These are phyloP conservation scores for Hylaeus anthracinus DNA, from an alignment of 1,140 invertebrate genomes.

Conservation along the genomic window DNA sequence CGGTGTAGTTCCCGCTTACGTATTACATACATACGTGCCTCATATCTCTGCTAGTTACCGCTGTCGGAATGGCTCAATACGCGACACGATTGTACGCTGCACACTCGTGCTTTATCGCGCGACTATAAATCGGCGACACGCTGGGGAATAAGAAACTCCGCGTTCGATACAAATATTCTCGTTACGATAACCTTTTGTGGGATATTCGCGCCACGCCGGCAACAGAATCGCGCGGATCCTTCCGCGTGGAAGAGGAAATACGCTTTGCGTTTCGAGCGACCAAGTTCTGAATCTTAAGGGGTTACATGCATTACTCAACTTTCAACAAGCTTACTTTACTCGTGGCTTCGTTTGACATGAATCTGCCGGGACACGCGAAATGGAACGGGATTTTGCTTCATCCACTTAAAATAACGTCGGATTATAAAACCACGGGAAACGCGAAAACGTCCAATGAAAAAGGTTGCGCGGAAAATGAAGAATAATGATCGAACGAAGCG, in stretches of 20 bases:
- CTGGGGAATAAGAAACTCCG: slow-evolving; percentile 21
- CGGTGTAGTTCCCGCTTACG: slow-evolving; percentile 43
- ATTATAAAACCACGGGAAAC: slow-evolving; percentile 5
- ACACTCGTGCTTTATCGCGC: slow-evolving; percentile 30
- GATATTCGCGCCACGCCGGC: not conserved
- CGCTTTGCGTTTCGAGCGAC: too few species aligned
- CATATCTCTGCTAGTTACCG: slow-evolving; percentile 27
- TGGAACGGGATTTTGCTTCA: not conserved
- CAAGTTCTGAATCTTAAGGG: too few species aligned
- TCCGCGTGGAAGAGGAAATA: too few species aligned
- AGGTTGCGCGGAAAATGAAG: not conserved
- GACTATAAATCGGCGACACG: not conserved
- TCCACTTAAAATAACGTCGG: slow-evolving; percentile 9
- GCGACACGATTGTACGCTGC: not conserved
- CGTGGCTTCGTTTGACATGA: not conserved
- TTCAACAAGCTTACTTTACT: not conserved
- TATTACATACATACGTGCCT: not conserved
- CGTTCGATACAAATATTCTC: slow-evolving; percentile 17
- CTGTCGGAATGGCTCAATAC: slow-evolving; percentile 1
- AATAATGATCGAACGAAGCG: slow-evolving; percentile 24
- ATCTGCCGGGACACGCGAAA: not conserved
- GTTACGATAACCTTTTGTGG: not conserved
- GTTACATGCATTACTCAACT: too few species aligned
- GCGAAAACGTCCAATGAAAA: slow-evolving; percentile 9
- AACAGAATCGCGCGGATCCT: too few species aligned